Conservation (phyloP, 2,888 invertebrate species). For the Himalopsyche anomala region DNA sequence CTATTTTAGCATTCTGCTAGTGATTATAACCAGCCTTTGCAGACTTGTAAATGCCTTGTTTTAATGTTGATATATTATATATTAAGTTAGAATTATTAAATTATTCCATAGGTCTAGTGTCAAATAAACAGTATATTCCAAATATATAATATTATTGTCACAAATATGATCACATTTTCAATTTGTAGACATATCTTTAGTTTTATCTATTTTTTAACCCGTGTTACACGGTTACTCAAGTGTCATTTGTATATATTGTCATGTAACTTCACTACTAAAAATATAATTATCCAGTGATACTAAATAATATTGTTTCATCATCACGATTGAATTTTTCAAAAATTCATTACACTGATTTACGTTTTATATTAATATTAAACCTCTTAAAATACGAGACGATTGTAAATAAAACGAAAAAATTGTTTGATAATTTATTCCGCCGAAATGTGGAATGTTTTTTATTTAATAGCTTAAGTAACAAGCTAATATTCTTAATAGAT, state of each 20-base stretch:
- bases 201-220: neutral
- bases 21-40: constrained; percentile 21
- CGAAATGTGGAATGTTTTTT: neutral
- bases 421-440: neutral
- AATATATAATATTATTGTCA: constrained; percentile 30
- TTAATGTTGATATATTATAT: constrained; percentile 11
- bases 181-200: constrained; percentile 4
- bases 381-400: neutral
- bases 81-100: constrained; percentile 16
- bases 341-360: neutral
- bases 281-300: neutral
- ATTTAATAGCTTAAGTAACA: neutral
- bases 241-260: constrained; percentile 6
- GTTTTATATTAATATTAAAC: neutral
- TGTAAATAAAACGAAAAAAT: neutral
- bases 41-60: constrained; percentile 14
- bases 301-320: neutral
- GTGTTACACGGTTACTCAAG: too few relatives aligned
- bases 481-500: neutral
- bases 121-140: constrained; percentile 34
- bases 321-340: neutral
- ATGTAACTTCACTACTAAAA: neutral
- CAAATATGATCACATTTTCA: constrained; percentile 31
- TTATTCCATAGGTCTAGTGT: constrained; percentile 31
- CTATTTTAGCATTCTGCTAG: neutral